Conservation (phyloP, 2,888 invertebrate species). For the Blera fallax region DNA sequence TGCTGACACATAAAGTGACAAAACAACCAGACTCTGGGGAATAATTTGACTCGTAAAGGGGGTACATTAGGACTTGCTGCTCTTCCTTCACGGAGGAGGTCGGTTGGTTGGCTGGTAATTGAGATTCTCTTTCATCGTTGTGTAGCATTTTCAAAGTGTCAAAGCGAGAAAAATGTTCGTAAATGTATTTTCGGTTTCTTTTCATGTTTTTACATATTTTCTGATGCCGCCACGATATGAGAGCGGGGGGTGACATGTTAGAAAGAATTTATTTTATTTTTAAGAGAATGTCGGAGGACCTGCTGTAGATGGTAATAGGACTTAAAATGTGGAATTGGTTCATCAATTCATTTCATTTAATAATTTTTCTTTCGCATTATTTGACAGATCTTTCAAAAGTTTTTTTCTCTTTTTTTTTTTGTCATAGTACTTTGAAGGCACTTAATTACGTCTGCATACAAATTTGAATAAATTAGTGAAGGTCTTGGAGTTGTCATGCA, state of each 20-base stretch:
- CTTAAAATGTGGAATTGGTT: not conserved
- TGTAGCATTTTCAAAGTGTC: slow-evolving; percentile 61
- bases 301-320: slow-evolving; percentile 3
- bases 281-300: not conserved
- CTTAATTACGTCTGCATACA: not conserved
- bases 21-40: slow-evolving; percentile 64
- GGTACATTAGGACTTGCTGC: slow-evolving; percentile 28
- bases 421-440: not conserved
- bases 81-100: not conserved
- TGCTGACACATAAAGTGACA: slow-evolving; percentile 71
- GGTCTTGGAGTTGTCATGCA: not conserved
- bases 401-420: too few species aligned
- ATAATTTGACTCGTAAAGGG: slow-evolving; percentile 57
- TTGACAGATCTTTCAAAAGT: not conserved
- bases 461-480: not conserved
- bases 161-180: slow-evolving; percentile 71
- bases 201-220: slow-evolving; percentile 50
- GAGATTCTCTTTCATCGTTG: slow-evolving; percentile 69
- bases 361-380: not conserved
- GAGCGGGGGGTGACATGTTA: not conserved
- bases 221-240: not conserved
- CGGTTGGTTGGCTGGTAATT: slow-evolving; percentile 48
- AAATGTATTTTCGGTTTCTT: slow-evolving; percentile 69
- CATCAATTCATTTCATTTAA: not conserved
- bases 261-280: not conserved